Evolutionary conservation across 2,888 invertebrate species (phyloP).

Genomic region (Orchestes rusci): DNA sequence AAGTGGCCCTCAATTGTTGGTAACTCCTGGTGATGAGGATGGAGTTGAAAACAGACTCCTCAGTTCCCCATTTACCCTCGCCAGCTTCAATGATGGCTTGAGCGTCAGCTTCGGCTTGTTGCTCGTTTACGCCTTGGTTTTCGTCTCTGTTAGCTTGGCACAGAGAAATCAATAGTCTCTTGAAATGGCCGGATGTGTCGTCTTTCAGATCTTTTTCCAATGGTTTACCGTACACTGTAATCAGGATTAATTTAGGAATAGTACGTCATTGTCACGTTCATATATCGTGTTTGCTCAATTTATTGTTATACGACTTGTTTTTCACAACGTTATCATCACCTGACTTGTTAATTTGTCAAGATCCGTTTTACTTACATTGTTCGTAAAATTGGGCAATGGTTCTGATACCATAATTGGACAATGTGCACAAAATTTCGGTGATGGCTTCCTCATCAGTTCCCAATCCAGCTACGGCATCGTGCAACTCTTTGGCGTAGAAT

Average conservation of each 20-base stretch:
- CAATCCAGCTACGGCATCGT: slow-evolving; percentile 77
- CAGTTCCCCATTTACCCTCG: slow-evolving; percentile 83
- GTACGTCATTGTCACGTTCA: background rate
- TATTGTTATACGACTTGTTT: no score
- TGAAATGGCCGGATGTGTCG: slow-evolving; percentile 95
- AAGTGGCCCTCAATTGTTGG: slow-evolving; percentile 77
- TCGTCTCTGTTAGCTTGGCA: slow-evolving; percentile 87
- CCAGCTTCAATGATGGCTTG: slow-evolving; percentile 70
- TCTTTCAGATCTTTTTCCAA: slow-evolving; percentile 82
- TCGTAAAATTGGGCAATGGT: slow-evolving; percentile 81
- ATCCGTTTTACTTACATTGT: slow-evolving; percentile 51
- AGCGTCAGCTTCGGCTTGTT: slow-evolving; percentile 74
- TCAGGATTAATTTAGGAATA: background rate
- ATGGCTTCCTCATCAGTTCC: slow-evolving; percentile 89
- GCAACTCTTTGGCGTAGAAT: slow-evolving; percentile 85
- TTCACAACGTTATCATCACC: no score
- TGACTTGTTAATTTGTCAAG: no score
- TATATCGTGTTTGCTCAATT: no score
- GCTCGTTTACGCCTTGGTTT: slow-evolving; percentile 76
- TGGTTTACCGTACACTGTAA: slow-evolving; percentile 69
- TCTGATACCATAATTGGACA: slow-evolving; percentile 83
- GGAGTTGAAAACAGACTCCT: slow-evolving; percentile 80
- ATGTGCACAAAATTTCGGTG: slow-evolving; percentile 86
- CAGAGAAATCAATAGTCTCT: slow-evolving; percentile 80
- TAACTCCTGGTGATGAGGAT: slow-evolving; percentile 83